These are phyloP conservation scores for Styela clava DNA, from an alignment of 23 tunicate genomes.

Conservation along the genomic window DNA sequence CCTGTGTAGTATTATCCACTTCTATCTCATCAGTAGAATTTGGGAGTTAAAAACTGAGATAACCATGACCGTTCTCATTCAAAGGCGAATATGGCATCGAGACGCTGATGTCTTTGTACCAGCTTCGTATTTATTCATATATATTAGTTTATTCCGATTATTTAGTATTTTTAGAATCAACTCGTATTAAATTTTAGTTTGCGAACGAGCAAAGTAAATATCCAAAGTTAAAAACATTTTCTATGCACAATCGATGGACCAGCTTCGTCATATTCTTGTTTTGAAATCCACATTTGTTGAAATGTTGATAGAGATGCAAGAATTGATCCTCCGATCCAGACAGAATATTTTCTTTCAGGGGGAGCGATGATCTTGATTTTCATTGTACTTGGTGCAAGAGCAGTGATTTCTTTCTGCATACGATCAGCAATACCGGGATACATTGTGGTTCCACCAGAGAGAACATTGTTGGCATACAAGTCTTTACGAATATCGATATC, in stretches of 20 bases:
- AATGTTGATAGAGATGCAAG: constrained; percentile 88
- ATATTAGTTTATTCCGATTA: no score
- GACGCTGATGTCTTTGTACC: no score
- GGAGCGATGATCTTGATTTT: constrained; percentile 39
- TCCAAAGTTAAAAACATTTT: constrained; percentile 96
- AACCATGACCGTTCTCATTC: no score
- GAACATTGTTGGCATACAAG: constrained; percentile 91
- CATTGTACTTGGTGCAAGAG: constrained; percentile 25
- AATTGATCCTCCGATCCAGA: constrained; percentile 75
- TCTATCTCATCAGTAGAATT: no score
- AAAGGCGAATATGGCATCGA: no score
- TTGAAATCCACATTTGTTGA: constrained; percentile 94
- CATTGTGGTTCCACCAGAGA: constrained; percentile 93
- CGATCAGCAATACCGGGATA: constrained; percentile 53
- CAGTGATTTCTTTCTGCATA: constrained; percentile 18
- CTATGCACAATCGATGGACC: constrained; percentile 78
- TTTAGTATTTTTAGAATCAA: no score
- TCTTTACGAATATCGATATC: constrained; percentile 86
- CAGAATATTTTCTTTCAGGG: constrained; percentile 19
- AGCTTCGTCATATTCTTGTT: constrained; percentile 81
- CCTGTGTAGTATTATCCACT: no score
- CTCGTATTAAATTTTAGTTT: no score
- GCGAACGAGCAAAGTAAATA: no score
- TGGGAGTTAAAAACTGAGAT: no score
- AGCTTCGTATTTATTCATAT: no score